These are phyloP conservation scores for Marasmarcha lunaedactyla DNA, from an alignment of 2,888 invertebrate species.

Conservation along the genomic window DNA sequence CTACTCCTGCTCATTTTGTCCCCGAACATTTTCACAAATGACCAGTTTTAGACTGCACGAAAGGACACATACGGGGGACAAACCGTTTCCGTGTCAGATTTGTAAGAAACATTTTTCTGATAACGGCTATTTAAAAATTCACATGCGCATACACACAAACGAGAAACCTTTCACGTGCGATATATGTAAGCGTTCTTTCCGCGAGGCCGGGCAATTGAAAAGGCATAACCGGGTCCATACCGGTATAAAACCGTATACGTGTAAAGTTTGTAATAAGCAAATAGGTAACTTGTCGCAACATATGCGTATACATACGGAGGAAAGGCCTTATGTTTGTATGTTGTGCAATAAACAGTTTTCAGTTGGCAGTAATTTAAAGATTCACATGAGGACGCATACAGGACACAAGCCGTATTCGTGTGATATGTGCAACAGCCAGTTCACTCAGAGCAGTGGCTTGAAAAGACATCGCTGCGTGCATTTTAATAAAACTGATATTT, in stretches of 20 bases:
- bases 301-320: conserved; percentile 45
- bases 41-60: conserved; percentile 52
- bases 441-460: conserved; percentile 32
- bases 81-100: conserved; percentile 40
- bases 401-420: conserved; percentile 32
- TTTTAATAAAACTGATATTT: conserved; percentile 10
- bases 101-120: conserved; percentile 54
- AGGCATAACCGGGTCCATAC: conserved; percentile 47
- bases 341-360: conserved; percentile 42
- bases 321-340: conserved; percentile 31
- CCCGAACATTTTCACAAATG: conserved; percentile 49
- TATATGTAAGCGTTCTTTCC: conserved; percentile 41
- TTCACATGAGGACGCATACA: conserved; percentile 37
- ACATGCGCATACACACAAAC: conserved; percentile 50
- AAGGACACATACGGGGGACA: conserved; percentile 49
- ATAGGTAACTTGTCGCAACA: conserved; percentile 52
- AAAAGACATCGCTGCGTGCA: conserved; percentile 34
- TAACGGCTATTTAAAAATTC: conserved; percentile 55
- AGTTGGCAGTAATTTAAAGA: conserved; percentile 32
- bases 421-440: conserved; percentile 29
- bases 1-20: conserved; percentile 44
- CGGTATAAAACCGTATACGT: conserved; percentile 47
- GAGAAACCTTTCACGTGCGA: conserved; percentile 49
- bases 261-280: conserved; percentile 54
- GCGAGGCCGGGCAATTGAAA: conserved; percentile 49